Conservation (phyloP, 1,140 invertebrate genomes). For the Vollenhovia emeryi region DNA sequence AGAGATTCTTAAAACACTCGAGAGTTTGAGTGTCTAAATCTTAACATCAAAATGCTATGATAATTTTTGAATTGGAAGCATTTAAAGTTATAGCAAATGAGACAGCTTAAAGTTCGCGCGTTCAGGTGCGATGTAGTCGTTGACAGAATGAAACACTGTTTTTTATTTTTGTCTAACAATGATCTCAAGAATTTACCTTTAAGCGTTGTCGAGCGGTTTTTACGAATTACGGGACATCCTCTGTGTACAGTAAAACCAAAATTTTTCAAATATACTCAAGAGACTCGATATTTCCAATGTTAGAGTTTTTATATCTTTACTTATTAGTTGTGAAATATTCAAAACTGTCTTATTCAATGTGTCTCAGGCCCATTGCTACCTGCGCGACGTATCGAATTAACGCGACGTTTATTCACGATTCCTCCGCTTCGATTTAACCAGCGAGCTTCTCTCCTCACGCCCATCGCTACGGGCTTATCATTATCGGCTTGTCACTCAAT, state of each 20-base stretch:
- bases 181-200: too few species aligned
- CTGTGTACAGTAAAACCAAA: too few species aligned
- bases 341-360: background rate
- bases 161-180: too few species aligned
- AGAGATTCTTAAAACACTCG: background rate
- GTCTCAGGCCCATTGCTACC: background rate
- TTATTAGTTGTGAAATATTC: background rate
- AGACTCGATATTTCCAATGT: background rate
- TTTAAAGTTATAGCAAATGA: too few species aligned
- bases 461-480: constrained; percentile 56
- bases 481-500: constrained; percentile 65
- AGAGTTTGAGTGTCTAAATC: background rate
- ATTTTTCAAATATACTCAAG: background rate
- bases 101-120: too few species aligned
- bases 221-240: too few species aligned
- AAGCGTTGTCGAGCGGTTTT: too few species aligned
- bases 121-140: too few species aligned
- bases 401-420: constrained; percentile 46
- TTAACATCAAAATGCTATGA: too few species aligned
- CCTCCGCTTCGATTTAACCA: constrained; percentile 52
- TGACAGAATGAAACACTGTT: too few species aligned
- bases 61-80: too few species aligned
- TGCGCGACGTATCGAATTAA: constrained; percentile 34
- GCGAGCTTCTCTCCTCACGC: constrained; percentile 18
- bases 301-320: background rate